phyloP scores from a whole-genome alignment of 1,140 invertebrate species.

The Sesamia nonagrioides region DNA sequence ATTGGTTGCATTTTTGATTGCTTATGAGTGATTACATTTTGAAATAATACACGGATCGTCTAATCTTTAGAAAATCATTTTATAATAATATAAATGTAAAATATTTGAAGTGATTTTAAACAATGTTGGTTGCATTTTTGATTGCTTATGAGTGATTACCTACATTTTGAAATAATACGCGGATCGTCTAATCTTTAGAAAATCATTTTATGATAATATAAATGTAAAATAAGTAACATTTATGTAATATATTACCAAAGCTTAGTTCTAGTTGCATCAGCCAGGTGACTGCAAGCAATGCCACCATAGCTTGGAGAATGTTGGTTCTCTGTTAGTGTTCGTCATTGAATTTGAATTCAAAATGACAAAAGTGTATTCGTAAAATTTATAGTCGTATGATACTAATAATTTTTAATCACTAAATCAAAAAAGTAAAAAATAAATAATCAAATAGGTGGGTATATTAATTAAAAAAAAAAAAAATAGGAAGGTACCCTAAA shows the following conservation, averaged over 20 bases:
- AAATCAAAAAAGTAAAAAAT: too few species aligned
- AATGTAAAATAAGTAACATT: conserved; percentile 7
- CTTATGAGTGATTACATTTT: background rate
- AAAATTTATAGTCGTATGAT: too few species aligned
- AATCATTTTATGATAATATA: background rate
- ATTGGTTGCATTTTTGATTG: background rate
- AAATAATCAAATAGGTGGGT: too few species aligned
- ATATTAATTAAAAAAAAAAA: too few species aligned
- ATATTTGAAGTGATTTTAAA: background rate
- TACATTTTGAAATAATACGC: background rate
- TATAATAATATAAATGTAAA: background rate
- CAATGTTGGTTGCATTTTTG: background rate
- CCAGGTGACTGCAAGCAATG: background rate
- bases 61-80: background rate
- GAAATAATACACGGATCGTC: background rate
- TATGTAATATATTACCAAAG: conserved; percentile 19
- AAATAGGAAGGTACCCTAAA: too few species aligned
- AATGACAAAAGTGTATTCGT: background rate
- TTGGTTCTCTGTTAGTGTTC: background rate
- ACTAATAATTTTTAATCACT: too few species aligned
- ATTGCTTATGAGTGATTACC: background rate
- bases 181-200: background rate
- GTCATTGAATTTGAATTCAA: background rate
- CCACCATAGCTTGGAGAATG: background rate
- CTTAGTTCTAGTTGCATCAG: conserved; percentile 1